These are phyloP conservation scores for Carcharodon carcharias DNA, from an alignment of 2,797 vertebrate genomes.

Conservation along the genomic window DNA sequence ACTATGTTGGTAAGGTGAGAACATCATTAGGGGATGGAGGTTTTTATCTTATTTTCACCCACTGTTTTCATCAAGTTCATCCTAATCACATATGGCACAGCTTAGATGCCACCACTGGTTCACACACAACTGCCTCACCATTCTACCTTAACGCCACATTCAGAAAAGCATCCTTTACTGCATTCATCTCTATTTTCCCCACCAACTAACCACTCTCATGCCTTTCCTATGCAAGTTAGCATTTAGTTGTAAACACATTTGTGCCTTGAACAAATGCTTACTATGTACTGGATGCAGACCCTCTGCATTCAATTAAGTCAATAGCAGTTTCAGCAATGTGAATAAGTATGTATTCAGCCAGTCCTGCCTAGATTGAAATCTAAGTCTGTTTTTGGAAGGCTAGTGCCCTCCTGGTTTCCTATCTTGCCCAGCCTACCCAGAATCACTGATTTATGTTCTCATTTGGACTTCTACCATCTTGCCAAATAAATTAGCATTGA, in stretches of 20 bases:
- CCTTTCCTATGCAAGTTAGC: background rate
- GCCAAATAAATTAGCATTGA: background rate
- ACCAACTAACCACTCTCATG: background rate
- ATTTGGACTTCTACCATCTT: background rate
- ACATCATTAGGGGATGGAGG: background rate
- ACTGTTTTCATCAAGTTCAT: background rate
- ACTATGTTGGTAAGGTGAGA: background rate
- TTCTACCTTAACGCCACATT: background rate
- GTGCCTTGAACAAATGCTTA: background rate
- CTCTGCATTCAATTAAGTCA: background rate
- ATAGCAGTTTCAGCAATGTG: background rate
- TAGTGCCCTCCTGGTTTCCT: background rate
- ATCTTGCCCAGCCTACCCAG: no score
- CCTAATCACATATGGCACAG: background rate
- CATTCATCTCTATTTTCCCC: background rate
- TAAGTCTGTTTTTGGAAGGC: background rate
- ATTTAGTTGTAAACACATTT: background rate
- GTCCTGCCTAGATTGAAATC: background rate
- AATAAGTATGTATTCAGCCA: background rate
- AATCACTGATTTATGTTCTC: background rate
- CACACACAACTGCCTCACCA: background rate
- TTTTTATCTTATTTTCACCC: background rate
- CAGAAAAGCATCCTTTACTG: background rate
- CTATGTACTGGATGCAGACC: background rate
- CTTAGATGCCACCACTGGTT: background rate